These are phyloP conservation scores for Lithodes maja DNA, from an alignment of 2,888 invertebrate genomes.

Conservation along the genomic window DNA sequence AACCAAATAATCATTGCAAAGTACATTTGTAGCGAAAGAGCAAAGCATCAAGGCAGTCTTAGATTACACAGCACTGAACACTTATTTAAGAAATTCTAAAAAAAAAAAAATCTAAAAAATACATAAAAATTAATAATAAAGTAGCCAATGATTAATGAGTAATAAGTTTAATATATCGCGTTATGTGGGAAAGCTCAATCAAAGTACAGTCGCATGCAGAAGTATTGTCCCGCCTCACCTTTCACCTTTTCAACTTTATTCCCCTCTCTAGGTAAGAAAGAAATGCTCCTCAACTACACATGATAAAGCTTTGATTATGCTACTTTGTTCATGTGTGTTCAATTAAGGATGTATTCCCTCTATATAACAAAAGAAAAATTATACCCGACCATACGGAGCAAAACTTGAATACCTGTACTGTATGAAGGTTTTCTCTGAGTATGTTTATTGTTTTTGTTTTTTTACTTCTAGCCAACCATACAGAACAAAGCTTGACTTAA, in stretches of 20 bases:
- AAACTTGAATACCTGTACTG: constrained; percentile 42
- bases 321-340: too few species aligned
- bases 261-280: too few species aligned
- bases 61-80: neutral
- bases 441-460: too few species aligned
- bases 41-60: neutral
- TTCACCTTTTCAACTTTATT: too few species aligned
- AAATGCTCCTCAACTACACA: too few species aligned
- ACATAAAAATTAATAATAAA: neutral
- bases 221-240: too few species aligned
- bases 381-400: neutral
- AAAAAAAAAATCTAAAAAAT: neutral
- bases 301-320: too few species aligned
- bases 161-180: neutral
- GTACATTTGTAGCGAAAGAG: neutral
- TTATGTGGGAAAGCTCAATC: neutral
- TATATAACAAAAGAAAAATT: too few species aligned
- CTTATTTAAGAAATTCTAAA: neutral
- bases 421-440: neutral
- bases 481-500: too few species aligned
- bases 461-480: too few species aligned
- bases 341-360: too few species aligned
- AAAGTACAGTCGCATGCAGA: neutral
- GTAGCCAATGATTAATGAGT: neutral
- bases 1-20: constrained; percentile 7